phyloP scores from a whole-genome alignment of 1,140 invertebrate species.

The Globodera rostochiensis region DNA sequence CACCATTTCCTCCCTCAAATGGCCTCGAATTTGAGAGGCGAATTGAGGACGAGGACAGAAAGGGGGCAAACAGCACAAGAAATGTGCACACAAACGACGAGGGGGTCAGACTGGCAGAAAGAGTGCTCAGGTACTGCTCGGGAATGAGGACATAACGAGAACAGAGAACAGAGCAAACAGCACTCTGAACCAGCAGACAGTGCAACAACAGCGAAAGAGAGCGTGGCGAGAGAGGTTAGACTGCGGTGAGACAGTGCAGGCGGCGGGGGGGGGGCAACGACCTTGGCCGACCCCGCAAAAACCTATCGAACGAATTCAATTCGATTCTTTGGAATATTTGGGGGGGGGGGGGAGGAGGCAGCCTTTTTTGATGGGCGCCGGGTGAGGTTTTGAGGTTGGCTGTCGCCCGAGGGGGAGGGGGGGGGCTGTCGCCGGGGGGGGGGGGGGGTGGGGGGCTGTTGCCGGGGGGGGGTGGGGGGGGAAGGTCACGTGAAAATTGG shows the following conservation, averaged over 20 bases:
- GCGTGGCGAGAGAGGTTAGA: background rate
- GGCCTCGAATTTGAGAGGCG: conserved; percentile 12
- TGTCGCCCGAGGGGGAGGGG: too few relatives aligned
- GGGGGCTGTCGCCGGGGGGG: too few relatives aligned
- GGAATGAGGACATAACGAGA: background rate
- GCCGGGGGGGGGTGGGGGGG: too few relatives aligned
- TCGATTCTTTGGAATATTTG: background rate
- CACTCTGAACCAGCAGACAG: too few relatives aligned
- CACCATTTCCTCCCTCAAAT: background rate
- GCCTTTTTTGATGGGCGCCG: background rate
- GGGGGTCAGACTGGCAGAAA: background rate
- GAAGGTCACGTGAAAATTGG: conserved; percentile 3
- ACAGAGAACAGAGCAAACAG: background rate
- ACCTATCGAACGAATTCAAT: too few relatives aligned
- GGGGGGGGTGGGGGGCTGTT: background rate
- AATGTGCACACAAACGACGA: background rate
- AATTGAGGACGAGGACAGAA: conserved; percentile 9
- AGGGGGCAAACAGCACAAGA: background rate
- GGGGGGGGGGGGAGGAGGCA: background rate
- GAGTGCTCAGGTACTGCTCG: too few relatives aligned
- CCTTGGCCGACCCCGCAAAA: background rate
- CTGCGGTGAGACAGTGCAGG: background rate
- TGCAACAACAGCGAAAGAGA: background rate
- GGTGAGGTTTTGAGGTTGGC: background rate
- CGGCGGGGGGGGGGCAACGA: too few relatives aligned